Evolutionary conservation across 2,888 invertebrate genomes (phyloP), one percentile per base, ranked within the genome.

Genomic region (Acleris emargana): DNA sequence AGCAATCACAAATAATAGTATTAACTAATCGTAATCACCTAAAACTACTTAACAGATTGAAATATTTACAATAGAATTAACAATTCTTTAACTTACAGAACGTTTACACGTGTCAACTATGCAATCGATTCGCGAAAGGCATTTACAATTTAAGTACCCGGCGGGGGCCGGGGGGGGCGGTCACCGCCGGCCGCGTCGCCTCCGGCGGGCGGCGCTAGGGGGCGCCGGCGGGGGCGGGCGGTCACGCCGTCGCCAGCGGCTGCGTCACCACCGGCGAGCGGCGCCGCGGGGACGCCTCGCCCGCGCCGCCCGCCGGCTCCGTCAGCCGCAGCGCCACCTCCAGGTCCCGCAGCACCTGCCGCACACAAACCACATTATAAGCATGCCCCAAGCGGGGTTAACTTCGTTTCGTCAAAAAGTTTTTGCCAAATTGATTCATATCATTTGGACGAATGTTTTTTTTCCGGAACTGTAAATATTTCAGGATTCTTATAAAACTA

Each of bases 281-380:
- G 20, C 83, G 83, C 53, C 79, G 83, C 89, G 92, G 94, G 84
- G 84, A 43, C 92, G 93, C 94, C 67, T 69, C 70, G 80, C 79
- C 71, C 69, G 75, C 82, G 67, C 67, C 55, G 57, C 93, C 72
- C 81, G 80, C 82, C 76, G 82, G 77, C 76, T 94, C 94, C 69
- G 94, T 92, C 74, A 95, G 89, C 57, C 94, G 94, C 77, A 98
- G 93, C 81, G 97, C 97, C 84, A 96, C 94, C 86, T 97, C 97
- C 82, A 99, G 94, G 93, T 98, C 98, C 77, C 97, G 96, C 81
- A 99, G 94, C 81, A 98, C 97, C 89, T 89, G 85, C 42, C 60
- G n/a, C 11, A 22, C 5, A 22, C 17, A 25, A n/a, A 2, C 5
- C 58, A 22, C 17, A n/a, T 42, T n/a, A n/a, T n/a, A n/a, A n/a